Conservation (phyloP, 1,140 invertebrate species). For the Araneus ventricosus region DNA sequence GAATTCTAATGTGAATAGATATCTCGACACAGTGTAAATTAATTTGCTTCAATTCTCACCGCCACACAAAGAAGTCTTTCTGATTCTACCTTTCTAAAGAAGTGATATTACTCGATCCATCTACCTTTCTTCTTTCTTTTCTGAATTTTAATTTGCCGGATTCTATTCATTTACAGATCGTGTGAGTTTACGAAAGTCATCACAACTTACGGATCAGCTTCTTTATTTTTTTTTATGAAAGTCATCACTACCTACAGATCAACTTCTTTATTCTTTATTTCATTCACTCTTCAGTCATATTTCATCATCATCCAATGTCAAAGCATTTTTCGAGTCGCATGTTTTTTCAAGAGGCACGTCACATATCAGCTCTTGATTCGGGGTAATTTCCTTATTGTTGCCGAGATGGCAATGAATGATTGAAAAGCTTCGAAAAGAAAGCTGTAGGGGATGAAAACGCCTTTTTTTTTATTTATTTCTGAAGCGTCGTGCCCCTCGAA, state of each 20-base stretch:
- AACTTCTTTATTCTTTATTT: not conserved
- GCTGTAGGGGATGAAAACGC: not conserved
- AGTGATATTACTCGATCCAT: not conserved
- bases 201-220: not conserved
- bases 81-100: not conserved
- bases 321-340: not conserved
- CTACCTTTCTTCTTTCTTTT: not conserved
- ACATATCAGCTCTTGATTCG: constrained; percentile 14
- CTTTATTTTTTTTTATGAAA: not conserved
- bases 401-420: constrained; percentile 58
- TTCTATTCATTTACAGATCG: not conserved
- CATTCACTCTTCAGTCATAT: constrained; percentile 12
- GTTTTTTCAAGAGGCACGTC: constrained; percentile 48
- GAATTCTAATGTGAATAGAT: not conserved
- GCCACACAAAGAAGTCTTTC: not conserved
- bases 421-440: constrained; percentile 23
- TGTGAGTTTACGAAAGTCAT: not conserved
- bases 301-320: constrained; percentile 35
- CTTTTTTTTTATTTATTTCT: not conserved
- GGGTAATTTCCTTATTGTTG: constrained; percentile 65
- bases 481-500: constrained; percentile 13
- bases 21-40: not conserved
- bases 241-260: constrained; percentile 1
- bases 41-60: not conserved
- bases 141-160: not conserved